Evolutionary conservation across 35 echinoderm and acorn worm genomes (phyloP).

Genomic region (Acanthaster planci): DNA sequence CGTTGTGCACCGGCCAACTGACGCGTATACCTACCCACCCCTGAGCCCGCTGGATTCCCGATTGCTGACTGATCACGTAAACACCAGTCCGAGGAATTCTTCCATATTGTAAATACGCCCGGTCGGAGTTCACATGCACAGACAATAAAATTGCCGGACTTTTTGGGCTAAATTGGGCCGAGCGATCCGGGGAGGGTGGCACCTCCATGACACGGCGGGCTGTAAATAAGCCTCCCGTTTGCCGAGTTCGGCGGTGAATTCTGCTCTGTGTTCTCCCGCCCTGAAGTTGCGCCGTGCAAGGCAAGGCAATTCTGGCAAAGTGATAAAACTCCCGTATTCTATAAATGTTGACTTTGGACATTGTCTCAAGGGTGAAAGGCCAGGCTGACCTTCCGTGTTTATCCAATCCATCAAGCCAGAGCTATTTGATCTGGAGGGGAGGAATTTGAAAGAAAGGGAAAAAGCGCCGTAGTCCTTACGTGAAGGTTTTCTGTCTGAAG

Average conservation of each 20-base stretch:
- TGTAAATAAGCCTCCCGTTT: background rate
- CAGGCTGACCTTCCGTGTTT: background rate
- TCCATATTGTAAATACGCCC: constrained; percentile 6
- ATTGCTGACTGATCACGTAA: constrained; percentile 17
- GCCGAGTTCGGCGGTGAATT: background rate
- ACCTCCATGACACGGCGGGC: constrained; percentile 1
- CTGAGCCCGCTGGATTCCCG: background rate
- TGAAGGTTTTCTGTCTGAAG: background rate
- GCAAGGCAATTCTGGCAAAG: background rate
- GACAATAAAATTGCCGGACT: background rate
- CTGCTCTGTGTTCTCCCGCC: too few species aligned
- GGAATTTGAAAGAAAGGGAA: background rate
- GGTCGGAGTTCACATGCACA: background rate
- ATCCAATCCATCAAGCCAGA: background rate
- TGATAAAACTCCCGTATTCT: background rate
- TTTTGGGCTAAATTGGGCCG: background rate
- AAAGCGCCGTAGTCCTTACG: background rate
- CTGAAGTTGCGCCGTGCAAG: too few species aligned
- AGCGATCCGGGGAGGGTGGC: background rate
- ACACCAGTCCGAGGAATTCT: constrained; percentile 3
- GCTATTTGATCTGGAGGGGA: background rate
- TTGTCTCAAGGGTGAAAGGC: background rate
- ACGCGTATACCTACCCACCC: background rate
- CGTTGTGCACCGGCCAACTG: too few species aligned
- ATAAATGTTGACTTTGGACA: constrained; percentile 16